These are phyloP conservation scores for Percopsis transmontana DNA, from an alignment of 2,113 vertebrate genomes.

Conservation along the genomic window DNA sequence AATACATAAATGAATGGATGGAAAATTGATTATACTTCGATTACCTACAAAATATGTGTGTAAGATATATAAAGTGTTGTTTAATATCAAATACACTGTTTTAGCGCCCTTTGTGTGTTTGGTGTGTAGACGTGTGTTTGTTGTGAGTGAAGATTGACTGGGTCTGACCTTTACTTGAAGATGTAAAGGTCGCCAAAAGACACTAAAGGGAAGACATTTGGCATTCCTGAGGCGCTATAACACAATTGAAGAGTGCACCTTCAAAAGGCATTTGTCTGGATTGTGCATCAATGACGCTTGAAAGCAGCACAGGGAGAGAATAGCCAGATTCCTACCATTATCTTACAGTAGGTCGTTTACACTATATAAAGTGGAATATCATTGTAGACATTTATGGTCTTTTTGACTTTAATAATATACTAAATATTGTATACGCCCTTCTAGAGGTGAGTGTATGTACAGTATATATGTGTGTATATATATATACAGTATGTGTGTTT, in stretches of 20 bases:
- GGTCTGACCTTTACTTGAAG: neutral
- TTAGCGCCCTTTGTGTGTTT: neutral
- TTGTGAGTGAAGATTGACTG: no score
- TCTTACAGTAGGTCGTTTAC: no score
- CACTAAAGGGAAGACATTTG: neutral
- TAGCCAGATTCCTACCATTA: no score
- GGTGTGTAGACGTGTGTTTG: constrained; percentile 1
- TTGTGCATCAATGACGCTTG: no score
- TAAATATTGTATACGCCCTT: no score
- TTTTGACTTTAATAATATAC: no score
- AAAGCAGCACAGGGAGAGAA: no score
- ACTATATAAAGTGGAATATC: no score
- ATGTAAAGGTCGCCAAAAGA: neutral
- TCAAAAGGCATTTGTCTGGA: no score
- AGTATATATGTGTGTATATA: no score
- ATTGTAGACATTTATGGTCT: no score
- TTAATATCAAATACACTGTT: neutral
- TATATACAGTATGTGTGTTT: neutral
- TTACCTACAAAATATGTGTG: neutral
- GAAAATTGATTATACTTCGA: neutral
- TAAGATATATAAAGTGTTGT: neutral
- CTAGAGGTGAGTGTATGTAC: neutral
- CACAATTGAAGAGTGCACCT: no score
- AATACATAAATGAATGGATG: neutral
- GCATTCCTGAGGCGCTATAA: neutral